Evolutionary conservation across 2,888 invertebrate species (phyloP).

Genomic region (Nemoura dubitans): DNA sequence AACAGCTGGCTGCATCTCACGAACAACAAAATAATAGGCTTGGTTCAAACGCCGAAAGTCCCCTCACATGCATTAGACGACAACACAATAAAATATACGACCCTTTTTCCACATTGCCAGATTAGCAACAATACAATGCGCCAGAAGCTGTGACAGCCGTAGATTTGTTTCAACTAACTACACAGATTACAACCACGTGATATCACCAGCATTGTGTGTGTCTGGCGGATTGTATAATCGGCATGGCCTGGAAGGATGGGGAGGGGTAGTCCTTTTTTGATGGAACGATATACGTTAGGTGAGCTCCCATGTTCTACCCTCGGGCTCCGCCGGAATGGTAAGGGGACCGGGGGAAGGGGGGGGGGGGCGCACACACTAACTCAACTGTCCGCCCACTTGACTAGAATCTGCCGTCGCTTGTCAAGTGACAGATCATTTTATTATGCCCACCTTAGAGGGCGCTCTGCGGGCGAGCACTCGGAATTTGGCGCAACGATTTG

Average conservation of each 20-base stretch:
- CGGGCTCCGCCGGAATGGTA: not conserved
- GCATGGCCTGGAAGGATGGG: not conserved
- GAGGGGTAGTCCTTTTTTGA: not conserved
- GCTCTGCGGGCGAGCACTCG: not conserved
- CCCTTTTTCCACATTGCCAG: not conserved
- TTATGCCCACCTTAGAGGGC: not conserved
- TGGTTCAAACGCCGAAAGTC: not conserved
- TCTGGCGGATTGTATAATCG: not conserved
- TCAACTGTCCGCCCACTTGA: not conserved
- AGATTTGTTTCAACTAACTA: not conserved
- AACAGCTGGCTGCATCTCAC: not conserved
- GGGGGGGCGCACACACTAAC: not conserved
- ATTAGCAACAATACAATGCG: not conserved
- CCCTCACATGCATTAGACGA: not conserved
- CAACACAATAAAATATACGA: not conserved
- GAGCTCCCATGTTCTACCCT: not conserved
- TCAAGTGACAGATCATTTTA: constrained; percentile 7
- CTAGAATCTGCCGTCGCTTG: not conserved
- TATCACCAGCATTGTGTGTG: not conserved
- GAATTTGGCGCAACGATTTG: not conserved
- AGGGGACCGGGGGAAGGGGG: not conserved
- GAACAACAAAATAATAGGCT: not conserved
- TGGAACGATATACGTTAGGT: not conserved
- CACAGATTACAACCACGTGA: not conserved
- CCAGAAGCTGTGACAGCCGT: not conserved